Percentiles rank a stretch among this genome's conserved stretches.
Conservation (phyloP, 2,888 invertebrate species). For the Fabriciana adippe region DNA sequence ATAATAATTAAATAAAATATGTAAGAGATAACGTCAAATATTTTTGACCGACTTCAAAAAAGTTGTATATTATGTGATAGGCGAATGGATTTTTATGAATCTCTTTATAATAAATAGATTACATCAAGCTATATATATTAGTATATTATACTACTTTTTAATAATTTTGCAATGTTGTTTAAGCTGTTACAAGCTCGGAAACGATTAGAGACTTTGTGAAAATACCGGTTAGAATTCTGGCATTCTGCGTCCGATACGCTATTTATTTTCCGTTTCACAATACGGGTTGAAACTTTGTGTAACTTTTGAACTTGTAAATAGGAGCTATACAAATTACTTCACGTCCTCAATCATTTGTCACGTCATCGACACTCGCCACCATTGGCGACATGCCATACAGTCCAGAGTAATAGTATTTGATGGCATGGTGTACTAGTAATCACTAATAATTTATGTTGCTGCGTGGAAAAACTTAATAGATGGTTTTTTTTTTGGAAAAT, state of each 20-base stretch:
- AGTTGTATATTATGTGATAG: too few species aligned
- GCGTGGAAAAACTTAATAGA: too few species aligned
- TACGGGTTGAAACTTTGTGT: not conserved
- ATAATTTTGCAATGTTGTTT: too few species aligned
- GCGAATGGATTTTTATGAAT: too few species aligned
- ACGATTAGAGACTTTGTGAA: constrained; percentile 4
- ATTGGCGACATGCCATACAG: constrained; percentile 28
- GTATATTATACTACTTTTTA: too few species aligned
- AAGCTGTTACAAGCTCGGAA: not conserved
- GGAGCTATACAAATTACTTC: constrained; percentile 20
- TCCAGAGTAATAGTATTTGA: constrained; percentile 24
- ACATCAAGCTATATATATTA: too few species aligned
- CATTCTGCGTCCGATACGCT: constrained; percentile 5
- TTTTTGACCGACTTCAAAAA: too few species aligned
- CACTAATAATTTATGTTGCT: constrained; percentile 5
- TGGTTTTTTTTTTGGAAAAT: too few species aligned
- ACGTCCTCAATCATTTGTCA: constrained; percentile 29
- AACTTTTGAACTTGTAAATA: constrained; percentile 20
- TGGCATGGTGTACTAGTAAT: constrained; percentile 23
- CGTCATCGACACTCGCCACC: constrained; percentile 28
- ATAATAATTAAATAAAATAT: too few species aligned
- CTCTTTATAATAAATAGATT: too few species aligned
- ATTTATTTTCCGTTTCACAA: constrained; percentile 10
- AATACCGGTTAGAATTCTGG: not conserved
- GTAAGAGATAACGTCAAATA: too few species aligned